Evolutionary conservation across 2,797 vertebrate species (phyloP), one percentile per base, ranked within the genome.

Genomic region (Macropodus opercularis): DNA sequence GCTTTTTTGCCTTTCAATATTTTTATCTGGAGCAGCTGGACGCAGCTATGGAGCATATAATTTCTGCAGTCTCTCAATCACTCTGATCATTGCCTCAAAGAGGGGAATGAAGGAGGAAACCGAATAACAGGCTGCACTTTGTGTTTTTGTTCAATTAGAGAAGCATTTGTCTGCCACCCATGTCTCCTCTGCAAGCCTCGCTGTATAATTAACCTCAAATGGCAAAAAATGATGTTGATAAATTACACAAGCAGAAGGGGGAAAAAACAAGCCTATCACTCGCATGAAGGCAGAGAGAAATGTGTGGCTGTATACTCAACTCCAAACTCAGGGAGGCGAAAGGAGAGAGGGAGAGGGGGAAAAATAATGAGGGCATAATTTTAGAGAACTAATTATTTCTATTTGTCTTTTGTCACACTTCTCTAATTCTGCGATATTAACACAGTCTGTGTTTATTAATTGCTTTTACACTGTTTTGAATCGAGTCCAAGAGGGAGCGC

Each of bases 321-420:
- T 85, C 81, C 79, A 74, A 79, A 87, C 73, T 77, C 62, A 78
- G 72, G 72, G 59, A 84, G 77, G 69, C 66, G 62, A 83, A 69
- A 31, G 67, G 53, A 39, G 43, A 6, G 44, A 17, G 58, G 32
- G 63, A 32, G 65, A 19, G 58, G 14, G 13, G 19, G 5, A 91
- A 87, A 93, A 96, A 95, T 97, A 98, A 98, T 96, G 95, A 97
- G 95, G 95, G 97, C 95, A 97, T 97, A 95, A 98, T 97, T 99
- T 98, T 96, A 95, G 95, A 96, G 95, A 96, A 97, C 95, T 98
- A 99, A 98, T 99, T 98, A 98, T 98, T 98, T 98, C 95, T 98
- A 98, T 99, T 98, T 98, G 96, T 99, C 96, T 98, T 98, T 96
- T 98, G 97, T 99, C 97, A 98, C 96, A 98, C 96, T 98, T 90